Conservation (phyloP, 2,113 vertebrate genomes). For the Nannospalax galili region DNA sequence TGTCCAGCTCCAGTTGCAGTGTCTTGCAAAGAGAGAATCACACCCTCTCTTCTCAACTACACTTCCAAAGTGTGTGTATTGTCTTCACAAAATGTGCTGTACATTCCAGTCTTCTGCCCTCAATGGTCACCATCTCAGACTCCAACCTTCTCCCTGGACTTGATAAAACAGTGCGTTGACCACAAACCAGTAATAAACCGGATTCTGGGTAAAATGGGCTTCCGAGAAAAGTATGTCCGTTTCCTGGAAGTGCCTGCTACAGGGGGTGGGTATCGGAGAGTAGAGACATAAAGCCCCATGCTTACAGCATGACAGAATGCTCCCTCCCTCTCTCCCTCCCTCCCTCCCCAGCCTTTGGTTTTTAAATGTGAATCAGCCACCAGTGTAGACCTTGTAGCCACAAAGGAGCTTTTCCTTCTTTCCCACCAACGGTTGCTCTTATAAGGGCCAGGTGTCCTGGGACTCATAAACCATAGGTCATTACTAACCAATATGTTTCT, state of each 20-base stretch:
- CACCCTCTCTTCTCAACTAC: not conserved
- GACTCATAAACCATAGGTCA: constrained; percentile 41
- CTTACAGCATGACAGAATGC: not conserved
- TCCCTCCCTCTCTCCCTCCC: not conserved
- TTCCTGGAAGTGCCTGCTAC: not conserved
- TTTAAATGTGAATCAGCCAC: not conserved
- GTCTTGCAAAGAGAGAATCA: not conserved
- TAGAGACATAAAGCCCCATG: not conserved
- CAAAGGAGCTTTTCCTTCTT: not conserved
- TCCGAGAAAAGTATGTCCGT: not conserved
- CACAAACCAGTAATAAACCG: not conserved
- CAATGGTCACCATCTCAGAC: not conserved
- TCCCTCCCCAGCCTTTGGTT: not conserved
- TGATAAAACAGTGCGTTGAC: not conserved
- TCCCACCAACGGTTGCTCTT: not conserved
- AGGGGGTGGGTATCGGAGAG: not conserved
- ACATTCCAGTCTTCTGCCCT: not conserved
- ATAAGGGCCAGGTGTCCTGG: not conserved
- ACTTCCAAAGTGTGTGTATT: not conserved
- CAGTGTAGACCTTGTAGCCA: not conserved
- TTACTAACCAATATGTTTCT: not conserved
- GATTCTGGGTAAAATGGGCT: not conserved
- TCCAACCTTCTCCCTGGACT: not conserved
- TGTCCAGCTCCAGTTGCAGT: not conserved
- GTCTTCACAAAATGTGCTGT: not conserved